Base-by-base conservation (phyloP, 2,888 invertebrate species). In the Nemurella pictetii region DNA sequence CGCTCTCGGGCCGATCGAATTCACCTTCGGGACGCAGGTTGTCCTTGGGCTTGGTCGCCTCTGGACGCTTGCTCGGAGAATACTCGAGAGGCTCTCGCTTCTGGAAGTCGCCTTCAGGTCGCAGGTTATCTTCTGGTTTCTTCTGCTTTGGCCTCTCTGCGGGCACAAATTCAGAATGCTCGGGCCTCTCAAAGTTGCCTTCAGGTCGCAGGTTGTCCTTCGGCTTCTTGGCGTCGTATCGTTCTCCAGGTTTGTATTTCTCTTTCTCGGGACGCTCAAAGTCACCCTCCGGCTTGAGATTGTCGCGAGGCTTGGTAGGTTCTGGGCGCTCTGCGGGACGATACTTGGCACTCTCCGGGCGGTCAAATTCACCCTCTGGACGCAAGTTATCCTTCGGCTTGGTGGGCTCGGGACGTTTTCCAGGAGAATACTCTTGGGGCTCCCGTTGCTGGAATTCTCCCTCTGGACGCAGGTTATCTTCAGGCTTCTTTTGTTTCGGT, bases 21-120 rank as follows among this genome's bases (percentile, higher is more conserved):
- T 92, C 91, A 29, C 93, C 93, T 89, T 93, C 94, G 0, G 94
- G 93, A 87, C 91, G 92, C 0, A 95, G 89, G 89, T 95, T 95
- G 88, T 95, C 94, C 72, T 88, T 85, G 0, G 89, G 89, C 86
- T 88, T 90, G 25, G 55, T 83, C 72, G 25, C 86, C 27, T 86
- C 84, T 4, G 88, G 87, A 85, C 92, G 88, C 73, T 93, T 92
- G 1, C 90, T 90, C 28, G 91, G 89, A 36, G 30, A 25, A 82
- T 28, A 84, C 0, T 84, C 80, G 9, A 84, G 32, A 1, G 81
- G 74, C 78, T 86, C 85, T 28, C 86, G 88, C 83, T 86, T 86
- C 80, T 87, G 87, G 81, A 89, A 89, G 0, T 91, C 90, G 0
- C 92, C 92, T 88, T 92, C 92, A 0, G 92, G 91, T 28, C 87